Evolutionary conservation across 2,797 vertebrate genomes (phyloP), one percentile per base, ranked within the genome.

Genomic region (Mus caroli): DNA sequence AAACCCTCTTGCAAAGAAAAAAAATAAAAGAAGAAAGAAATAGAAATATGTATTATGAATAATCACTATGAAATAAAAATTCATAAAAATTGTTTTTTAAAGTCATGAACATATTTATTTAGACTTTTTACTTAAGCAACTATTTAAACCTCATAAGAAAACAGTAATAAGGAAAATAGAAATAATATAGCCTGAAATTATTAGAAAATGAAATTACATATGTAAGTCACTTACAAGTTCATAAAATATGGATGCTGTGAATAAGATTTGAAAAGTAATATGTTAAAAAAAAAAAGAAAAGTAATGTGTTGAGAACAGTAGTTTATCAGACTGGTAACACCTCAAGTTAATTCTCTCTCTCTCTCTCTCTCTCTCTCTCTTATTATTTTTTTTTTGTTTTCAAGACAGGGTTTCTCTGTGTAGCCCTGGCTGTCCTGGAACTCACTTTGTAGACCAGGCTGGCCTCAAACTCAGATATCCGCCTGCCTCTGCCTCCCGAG

Each of bases 121-220:
- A 83, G 56, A 67, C 60, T 37, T 89, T 89, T 89, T 60, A 78
- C 58, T 37, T 71, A 91, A 94, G 86, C 24, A 95, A n/a, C 52
- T 37, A 91, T 75, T 78, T 88, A 91, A 88, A 76, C 40, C 67
- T 84, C 54, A 86, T 56, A 84, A 87, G 54, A 88, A 95, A 89
- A 56, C 78, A 79, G 20, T 52, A 87, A 82, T 43, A 83, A 92
- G 37, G n/a, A 78, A 90, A 76, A 86, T n/a, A 58, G 69, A 94
- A 60, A 50, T 69, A 92, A 56, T 78, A 80, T 69, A 64, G 73
- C 13, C 37, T 46, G 28, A 79, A 96, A 88, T 54, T 88, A 75
- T 75, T 79, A 78, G 28, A 84, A 88, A 7, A 88, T 54, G 76
- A 85, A 82, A 87, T 64, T 92, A n/a, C 31, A 12, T 40, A 92